Evolutionary conservation across 2,888 invertebrate species (phyloP).

Genomic region (Stenchaetothrips biformis): DNA sequence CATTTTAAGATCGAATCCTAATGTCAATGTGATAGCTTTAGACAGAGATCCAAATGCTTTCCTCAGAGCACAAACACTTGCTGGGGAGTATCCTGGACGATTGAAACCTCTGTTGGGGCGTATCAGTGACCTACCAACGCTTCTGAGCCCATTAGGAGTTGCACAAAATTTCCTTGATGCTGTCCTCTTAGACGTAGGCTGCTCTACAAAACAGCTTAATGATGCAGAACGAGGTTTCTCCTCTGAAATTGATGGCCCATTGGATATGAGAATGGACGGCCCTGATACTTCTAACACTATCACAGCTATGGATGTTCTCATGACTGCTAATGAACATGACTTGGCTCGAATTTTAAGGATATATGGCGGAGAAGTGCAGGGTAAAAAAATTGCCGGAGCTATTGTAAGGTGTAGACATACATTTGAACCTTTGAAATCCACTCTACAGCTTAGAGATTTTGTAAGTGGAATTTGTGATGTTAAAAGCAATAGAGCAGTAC

Average conservation of each 20-base stretch:
- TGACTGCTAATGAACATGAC: conserved; percentile 69
- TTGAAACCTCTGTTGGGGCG: conserved; percentile 76
- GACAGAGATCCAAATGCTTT: conserved; percentile 84
- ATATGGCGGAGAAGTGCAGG: conserved; percentile 87
- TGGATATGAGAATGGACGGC: conserved; percentile 96
- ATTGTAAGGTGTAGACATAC: conserved; percentile 68
- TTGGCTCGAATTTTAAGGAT: conserved; percentile 77
- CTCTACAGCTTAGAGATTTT: conserved; percentile 72
- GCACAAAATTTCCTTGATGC: conserved; percentile 70
- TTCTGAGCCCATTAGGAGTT: conserved; percentile 59
- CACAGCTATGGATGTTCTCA: conserved; percentile 83
- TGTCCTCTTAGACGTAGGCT: conserved; percentile 87
- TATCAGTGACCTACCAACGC: conserved; percentile 77
- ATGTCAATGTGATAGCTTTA: conserved; percentile 68
- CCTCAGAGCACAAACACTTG: conserved; percentile 60
- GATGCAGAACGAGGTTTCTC: conserved; percentile 77
- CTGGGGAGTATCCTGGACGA: conserved; percentile 61
- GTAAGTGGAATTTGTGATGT: conserved; percentile 61
- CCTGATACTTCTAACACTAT: conserved; percentile 62
- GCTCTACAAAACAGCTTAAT: conserved; percentile 94
- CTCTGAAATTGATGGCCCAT: conserved; percentile 73
- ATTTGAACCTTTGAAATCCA: conserved; percentile 71
- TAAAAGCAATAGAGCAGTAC: conserved; percentile 73
- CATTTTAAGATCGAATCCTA: conserved; percentile 61
- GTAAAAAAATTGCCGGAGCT: conserved; percentile 79